phyloP scores from a whole-genome alignment of 2,888 invertebrate species.

The Allophyes oxyacanthae region DNA sequence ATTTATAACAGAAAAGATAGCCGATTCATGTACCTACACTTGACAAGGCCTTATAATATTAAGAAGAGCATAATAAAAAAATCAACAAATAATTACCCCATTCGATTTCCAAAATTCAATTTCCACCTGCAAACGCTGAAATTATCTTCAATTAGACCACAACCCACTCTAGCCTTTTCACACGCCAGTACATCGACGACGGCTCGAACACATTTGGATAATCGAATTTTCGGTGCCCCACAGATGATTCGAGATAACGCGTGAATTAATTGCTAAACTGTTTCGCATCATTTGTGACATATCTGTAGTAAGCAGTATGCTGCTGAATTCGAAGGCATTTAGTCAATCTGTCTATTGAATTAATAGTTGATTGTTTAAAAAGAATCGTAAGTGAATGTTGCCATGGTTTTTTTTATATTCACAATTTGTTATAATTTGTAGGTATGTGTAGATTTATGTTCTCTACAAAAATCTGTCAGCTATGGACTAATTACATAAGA shows the following conservation, averaged over 20 bases:
- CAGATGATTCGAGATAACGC: constrained; percentile 26
- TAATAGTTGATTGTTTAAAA: too few species aligned
- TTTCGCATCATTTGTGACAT: constrained; percentile 22
- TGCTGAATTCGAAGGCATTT: not conserved
- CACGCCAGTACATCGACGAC: constrained; percentile 24
- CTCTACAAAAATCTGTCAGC: too few species aligned
- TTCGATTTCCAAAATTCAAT: constrained; percentile 18
- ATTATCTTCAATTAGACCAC: constrained; percentile 32
- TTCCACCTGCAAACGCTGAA: constrained; percentile 5
- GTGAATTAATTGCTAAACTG: constrained; percentile 48
- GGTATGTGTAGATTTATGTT: too few species aligned
- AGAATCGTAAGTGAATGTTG: too few species aligned
- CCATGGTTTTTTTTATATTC: too few species aligned
- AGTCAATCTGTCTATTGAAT: too few species aligned
- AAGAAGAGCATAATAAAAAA: too few species aligned
- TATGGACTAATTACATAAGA: too few species aligned
- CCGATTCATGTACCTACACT: too few species aligned
- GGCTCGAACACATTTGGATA: constrained; percentile 37
- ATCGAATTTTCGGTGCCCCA: constrained; percentile 41
- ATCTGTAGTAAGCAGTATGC: constrained; percentile 4
- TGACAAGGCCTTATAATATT: too few species aligned
- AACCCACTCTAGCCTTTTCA: constrained; percentile 33
- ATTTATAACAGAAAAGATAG: too few species aligned
- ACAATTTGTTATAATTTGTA: too few species aligned
- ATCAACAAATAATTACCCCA: constrained; percentile 1